phyloP scores from a whole-genome alignment of 2,888 invertebrate genomes.

The Thecophora atra region DNA sequence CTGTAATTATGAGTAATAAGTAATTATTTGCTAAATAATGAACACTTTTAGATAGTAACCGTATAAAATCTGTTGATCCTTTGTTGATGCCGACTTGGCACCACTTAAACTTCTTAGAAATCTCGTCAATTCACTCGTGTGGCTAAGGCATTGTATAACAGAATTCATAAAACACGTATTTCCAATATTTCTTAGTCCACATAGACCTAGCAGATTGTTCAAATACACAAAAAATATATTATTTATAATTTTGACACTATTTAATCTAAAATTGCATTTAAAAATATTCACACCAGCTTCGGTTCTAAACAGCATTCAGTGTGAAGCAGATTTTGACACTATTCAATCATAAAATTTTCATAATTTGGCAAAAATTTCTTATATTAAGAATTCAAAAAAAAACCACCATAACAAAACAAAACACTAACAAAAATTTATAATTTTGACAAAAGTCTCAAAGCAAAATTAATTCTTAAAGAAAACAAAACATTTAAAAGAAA shows the following conservation, averaged over 20 bases:
- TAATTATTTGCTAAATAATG: neutral
- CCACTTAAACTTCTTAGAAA: constrained; percentile 60
- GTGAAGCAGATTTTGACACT: constrained; percentile 34
- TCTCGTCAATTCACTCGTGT: constrained; percentile 65
- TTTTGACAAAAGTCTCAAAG: too few species aligned
- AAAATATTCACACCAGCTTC: constrained; percentile 41
- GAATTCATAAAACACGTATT: constrained; percentile 71
- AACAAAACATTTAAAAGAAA: too few species aligned
- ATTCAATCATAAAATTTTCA: constrained; percentile 17
- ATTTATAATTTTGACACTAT: neutral
- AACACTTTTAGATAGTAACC: constrained; percentile 47
- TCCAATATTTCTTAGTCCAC: constrained; percentile 92
- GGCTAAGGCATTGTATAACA: constrained; percentile 66
- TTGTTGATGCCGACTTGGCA: constrained; percentile 62
- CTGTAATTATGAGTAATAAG: too few species aligned
- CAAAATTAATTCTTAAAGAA: too few species aligned
- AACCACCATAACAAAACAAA: neutral
- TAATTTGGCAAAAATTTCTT: constrained; percentile 39
- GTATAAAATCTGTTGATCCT: constrained; percentile 65
- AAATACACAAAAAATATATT: neutral
- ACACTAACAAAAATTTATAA: too few species aligned
- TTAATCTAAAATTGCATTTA: neutral
- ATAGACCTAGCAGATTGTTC: constrained; percentile 73
- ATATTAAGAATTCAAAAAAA: constrained; percentile 8
- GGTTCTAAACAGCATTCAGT: constrained; percentile 46